Base-by-base conservation (phyloP, 2,113 vertebrate species). In the Saguinus midas region DNA sequence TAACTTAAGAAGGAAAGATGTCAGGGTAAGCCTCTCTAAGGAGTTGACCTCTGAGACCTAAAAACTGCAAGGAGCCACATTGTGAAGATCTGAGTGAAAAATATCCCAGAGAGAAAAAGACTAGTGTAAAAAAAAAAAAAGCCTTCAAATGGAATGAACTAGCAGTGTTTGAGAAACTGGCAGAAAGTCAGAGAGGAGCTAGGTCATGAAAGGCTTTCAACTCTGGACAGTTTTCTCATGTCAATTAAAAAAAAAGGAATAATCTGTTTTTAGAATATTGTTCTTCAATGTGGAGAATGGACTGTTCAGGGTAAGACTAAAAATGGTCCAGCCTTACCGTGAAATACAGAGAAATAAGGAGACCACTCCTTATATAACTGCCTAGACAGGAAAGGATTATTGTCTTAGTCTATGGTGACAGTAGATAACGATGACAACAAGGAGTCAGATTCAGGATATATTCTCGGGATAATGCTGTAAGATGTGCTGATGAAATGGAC, bases 81-180 rank as follows among this genome's bases (percentile, higher is more conserved):
- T 83, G 50, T 72, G 43, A 95, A 68, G 27, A 75, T 64, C 13
- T 87, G n/a, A 20, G 58, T 83, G 43, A 88, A 95, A 95, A 87
- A 82, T 21, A 86, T 13, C 6, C 14, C n/a, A 88, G 0, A 43
- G 35, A 57, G 10, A 52, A 4, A 27, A 93, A 90, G 83, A 32
- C 27, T 55, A 85, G 10, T 61, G 6, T 29, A 4, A 96, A 89
- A 84, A 89, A 87, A 12, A 37, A 4, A 96, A 87, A 83, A 89
- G 17, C 3, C 25, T 87, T 88, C 40, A 23, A 4, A 58, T 10
- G 27, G 6, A 79, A 80, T 76, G 55, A 70, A 70, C 40, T n/a
- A 66, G 27, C 23, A 73, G 37, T 37, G 25, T 57, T 82, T 94
- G 29, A 90, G 37, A 79, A 13, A 55, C 0, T 55, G 20, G 18